phyloP scores from a whole-genome alignment of 2,888 invertebrate genomes.

The Strigamia crassipes region DNA sequence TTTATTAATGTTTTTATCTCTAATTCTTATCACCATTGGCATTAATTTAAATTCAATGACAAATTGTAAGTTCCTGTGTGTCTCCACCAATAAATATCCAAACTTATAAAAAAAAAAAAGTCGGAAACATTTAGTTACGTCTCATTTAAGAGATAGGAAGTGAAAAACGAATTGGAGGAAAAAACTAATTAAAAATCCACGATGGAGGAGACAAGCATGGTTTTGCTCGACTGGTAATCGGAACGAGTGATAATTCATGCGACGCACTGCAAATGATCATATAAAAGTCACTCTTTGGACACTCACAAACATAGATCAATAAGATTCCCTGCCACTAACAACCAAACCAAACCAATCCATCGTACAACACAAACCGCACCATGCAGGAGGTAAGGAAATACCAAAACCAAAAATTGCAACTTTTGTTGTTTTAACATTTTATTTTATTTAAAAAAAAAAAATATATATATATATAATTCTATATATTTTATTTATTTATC shows the following conservation, averaged over 20 bases:
- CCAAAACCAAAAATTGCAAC: background rate
- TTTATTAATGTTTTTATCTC: no score
- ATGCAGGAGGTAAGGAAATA: background rate
- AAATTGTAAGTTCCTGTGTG: no score
- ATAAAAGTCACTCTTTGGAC: background rate
- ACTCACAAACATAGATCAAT: background rate
- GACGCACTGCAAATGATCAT: conserved; percentile 13
- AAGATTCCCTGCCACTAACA: background rate
- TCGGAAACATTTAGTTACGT: background rate
- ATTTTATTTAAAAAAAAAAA: no score
- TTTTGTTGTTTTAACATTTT: no score
- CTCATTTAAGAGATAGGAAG: conserved; percentile 11
- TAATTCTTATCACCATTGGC: no score
- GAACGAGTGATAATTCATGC: conserved; percentile 14
- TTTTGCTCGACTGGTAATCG: background rate
- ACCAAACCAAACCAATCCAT: background rate
- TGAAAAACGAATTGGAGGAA: background rate
- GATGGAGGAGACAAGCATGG: conserved; percentile 28
- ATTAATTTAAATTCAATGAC: no score
- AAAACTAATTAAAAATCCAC: conserved; percentile 29
- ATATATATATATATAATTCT: no score
- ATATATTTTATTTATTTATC: no score
- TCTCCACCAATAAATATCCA: no score
- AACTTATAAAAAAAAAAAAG: background rate
- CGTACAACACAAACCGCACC: background rate